Conservation (phyloP, 2,888 invertebrate genomes). For the Gastracanthus pulcherrimus region DNA sequence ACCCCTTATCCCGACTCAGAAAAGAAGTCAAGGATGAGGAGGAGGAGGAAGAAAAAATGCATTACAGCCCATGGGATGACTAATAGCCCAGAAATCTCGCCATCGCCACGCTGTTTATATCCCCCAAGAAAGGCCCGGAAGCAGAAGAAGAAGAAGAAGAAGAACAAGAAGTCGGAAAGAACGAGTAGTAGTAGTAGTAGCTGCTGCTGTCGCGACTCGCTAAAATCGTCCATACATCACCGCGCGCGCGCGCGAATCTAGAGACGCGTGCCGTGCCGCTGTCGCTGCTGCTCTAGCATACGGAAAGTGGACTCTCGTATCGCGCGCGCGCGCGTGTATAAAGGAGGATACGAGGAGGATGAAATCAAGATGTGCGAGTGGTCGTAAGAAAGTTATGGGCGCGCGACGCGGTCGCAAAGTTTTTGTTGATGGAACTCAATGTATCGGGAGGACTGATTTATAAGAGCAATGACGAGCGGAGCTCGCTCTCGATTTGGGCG, state of each 20-base stretch:
- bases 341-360: neutral
- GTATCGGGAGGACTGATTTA: conserved; percentile 6
- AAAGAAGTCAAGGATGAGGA: neutral
- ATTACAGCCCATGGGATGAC: conserved; percentile 30
- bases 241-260: neutral
- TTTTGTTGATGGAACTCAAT: neutral
- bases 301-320: too few relatives aligned
- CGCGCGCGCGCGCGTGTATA: neutral
- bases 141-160: too few relatives aligned
- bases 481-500: neutral
- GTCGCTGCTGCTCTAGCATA: too few relatives aligned
- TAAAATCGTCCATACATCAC: conserved; percentile 44
- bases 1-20: neutral
- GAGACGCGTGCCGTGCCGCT: too few relatives aligned
- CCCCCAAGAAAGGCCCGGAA: neutral
- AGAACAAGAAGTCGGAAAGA: neutral
- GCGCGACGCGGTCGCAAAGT: neutral
- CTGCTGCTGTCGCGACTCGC: conserved; percentile 22
- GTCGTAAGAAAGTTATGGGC: neutral
- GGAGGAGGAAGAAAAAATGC: conserved; percentile 24
- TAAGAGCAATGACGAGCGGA: neutral
- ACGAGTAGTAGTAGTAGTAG: too few relatives aligned
- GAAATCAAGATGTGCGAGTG: neutral
- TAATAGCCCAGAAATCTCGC: conserved; percentile 48
- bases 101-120: conserved; percentile 24